Base-by-base conservation (phyloP, 1,140 invertebrate genomes). In the Drosophila jambulina region DNA sequence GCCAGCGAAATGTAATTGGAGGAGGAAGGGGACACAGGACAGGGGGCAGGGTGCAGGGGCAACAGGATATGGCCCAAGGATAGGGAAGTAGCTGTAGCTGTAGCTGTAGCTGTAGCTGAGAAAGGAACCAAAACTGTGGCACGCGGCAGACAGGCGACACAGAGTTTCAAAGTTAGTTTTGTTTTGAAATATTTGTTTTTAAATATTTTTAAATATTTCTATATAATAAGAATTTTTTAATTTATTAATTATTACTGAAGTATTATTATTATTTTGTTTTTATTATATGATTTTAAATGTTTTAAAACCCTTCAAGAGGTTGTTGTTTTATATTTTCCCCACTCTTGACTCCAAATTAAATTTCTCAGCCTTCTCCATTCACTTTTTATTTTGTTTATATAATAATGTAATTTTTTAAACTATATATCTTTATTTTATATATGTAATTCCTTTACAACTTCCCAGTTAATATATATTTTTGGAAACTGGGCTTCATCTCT, bases 1-100 rank as follows among this genome's bases (percentile, higher is more conserved):
- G 64, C 64, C 23, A 57, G 53, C 29, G 36, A 27, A 74, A 72
- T 72, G 70, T 74, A 74, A 74, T 74, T 74, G 70, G 45, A 23
- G 36, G 42, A 48, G 64, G 51, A 71, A 71, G 48, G 53, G 62
- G 62, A 62, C 36, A 51, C 25, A 36, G 53, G 60, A 27, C 46
- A 13, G 4, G 54, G 13, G 53, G 25, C 53, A 13, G 12, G 46
- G 15, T 21, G 17, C 19, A 7, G 12, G 43, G 23, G 23, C 38
- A 21, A 43, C 49, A 57, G 62, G 62, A 64, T 34, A 68, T 51
- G 53, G 69, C 43, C 54, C 17, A 5, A 32, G 68, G 69, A 72
- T 42, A 48, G 54, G 67, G 54, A 71, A 69, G 67, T 68, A 49
- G 36, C 19, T 23, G 21, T 15, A 49, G 43, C n/a, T 23, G 43